Evolutionary conservation across 2,888 invertebrate species (phyloP).

Genomic region (Plebejus argus): DNA sequence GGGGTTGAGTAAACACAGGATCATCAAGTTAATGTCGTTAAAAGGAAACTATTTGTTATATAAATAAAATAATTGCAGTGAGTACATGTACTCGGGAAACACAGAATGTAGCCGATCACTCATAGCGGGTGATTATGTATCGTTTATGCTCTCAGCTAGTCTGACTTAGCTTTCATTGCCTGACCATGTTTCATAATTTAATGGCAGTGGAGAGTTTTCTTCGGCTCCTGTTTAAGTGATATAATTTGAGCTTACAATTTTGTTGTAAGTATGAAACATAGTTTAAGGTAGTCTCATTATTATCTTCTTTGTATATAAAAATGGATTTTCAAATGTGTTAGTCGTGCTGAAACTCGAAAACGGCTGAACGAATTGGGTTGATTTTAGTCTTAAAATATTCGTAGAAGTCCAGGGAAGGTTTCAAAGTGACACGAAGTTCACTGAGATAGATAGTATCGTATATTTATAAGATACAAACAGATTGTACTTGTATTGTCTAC

Average conservation of each 20-base stretch:
- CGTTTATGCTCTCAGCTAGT: conserved; percentile 41
- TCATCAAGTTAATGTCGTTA: conserved; percentile 28
- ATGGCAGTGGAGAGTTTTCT: conserved; percentile 37
- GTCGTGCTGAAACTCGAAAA: no score
- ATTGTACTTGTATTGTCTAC: no score
- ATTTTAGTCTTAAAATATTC: no score
- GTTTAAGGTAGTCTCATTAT: no score
- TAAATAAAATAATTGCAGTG: conserved; percentile 72
- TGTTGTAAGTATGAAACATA: conserved; percentile 2
- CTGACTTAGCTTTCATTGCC: conserved; percentile 49
- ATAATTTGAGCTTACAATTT: conserved; percentile 37
- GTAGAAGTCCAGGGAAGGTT: no score
- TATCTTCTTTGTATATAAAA: no score
- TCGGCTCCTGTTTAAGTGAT: conserved; percentile 34
- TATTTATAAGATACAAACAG: no score
- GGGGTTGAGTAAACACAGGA: conserved; percentile 1
- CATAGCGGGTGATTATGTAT: conserved; percentile 49
- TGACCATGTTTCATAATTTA: conserved; percentile 41
- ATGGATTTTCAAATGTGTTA: no score
- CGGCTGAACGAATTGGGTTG: no score
- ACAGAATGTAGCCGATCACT: conserved; percentile 56
- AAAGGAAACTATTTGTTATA: conserved; percentile 66
- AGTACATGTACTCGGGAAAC: conserved; percentile 57
- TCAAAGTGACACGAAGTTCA: no score
- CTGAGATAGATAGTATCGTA: no score